Conservation (phyloP, 1,140 invertebrate species). For the Drosophila prosaltans region DNA sequence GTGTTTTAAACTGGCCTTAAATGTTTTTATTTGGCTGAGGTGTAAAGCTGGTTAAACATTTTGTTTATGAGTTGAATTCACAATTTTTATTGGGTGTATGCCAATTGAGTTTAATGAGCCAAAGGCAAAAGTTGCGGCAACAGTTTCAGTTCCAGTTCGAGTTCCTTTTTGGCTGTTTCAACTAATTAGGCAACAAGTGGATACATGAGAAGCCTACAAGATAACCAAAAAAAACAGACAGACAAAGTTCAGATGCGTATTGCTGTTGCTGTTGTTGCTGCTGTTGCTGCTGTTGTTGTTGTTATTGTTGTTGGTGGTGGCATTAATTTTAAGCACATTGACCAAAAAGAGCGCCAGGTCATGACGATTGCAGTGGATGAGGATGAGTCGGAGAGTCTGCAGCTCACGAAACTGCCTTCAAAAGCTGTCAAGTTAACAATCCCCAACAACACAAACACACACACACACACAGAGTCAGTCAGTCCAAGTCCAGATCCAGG, state of each 20-base stretch:
- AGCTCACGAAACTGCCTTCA: conserved; percentile 76
- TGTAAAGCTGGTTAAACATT: conserved; percentile 59
- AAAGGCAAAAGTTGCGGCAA: not conserved
- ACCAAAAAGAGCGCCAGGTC: conserved; percentile 75
- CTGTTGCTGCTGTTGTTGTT: conserved; percentile 19
- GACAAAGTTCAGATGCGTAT: conserved; percentile 68
- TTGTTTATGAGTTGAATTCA: conserved; percentile 41
- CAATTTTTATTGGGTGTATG: conserved; percentile 17
- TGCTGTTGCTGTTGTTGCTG: conserved; percentile 17
- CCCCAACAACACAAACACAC: conserved; percentile 54
- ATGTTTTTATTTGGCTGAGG: conserved; percentile 37
- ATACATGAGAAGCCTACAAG: conserved; percentile 21
- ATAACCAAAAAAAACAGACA: conserved; percentile 41
- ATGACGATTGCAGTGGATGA: conserved; percentile 60
- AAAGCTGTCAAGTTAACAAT: conserved; percentile 82
- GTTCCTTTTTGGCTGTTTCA: conserved; percentile 54
- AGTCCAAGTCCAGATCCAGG: conserved; percentile 14
- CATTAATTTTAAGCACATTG: conserved; percentile 77
- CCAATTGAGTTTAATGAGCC: conserved; percentile 41
- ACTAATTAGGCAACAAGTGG: conserved; percentile 77
- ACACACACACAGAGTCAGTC: conserved; percentile 3
- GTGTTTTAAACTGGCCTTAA: conserved; percentile 51
- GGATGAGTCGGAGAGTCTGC: conserved; percentile 30
- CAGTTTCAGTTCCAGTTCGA: not conserved
- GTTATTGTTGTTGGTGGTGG: conserved; percentile 30